These are phyloP conservation scores for Origma solitaria DNA, from an alignment of 2,113 vertebrate species.

Conservation along the genomic window DNA sequence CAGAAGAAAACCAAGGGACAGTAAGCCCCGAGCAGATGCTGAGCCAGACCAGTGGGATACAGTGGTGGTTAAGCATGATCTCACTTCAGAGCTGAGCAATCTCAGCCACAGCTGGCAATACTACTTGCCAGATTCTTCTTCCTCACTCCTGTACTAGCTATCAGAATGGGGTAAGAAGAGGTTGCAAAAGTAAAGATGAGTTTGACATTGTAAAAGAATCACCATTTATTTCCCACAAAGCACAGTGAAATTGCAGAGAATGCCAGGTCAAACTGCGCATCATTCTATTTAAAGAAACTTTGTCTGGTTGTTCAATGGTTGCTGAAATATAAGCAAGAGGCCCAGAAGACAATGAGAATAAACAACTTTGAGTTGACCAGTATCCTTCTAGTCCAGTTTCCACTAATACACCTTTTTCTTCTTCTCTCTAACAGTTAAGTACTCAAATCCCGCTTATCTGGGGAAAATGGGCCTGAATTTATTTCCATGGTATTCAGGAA, in stretches of 20 bases:
- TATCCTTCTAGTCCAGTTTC: neutral
- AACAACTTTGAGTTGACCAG: neutral
- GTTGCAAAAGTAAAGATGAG: neutral
- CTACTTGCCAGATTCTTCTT: neutral
- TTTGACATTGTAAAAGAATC: neutral
- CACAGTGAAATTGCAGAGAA: neutral
- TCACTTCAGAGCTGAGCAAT: neutral
- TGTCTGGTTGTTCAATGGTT: neutral
- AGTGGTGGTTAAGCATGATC: neutral
- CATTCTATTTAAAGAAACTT: neutral
- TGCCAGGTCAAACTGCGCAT: neutral
- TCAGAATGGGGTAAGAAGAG: neutral
- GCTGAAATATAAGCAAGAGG: neutral
- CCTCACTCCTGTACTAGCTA: neutral
- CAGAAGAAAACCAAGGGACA: neutral
- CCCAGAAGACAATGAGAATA: neutral
- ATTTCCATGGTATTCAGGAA: neutral
- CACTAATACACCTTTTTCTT: neutral
- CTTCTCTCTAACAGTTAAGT: neutral
- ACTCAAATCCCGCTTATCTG: neutral
- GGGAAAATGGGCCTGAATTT: neutral
- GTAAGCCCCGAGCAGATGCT: neutral
- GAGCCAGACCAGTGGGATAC: neutral
- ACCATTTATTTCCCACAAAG: neutral
- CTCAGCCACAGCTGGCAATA: neutral